phyloP scores from a whole-genome alignment of 1,140 invertebrate genomes.

The Drosophila erecta region DNA sequence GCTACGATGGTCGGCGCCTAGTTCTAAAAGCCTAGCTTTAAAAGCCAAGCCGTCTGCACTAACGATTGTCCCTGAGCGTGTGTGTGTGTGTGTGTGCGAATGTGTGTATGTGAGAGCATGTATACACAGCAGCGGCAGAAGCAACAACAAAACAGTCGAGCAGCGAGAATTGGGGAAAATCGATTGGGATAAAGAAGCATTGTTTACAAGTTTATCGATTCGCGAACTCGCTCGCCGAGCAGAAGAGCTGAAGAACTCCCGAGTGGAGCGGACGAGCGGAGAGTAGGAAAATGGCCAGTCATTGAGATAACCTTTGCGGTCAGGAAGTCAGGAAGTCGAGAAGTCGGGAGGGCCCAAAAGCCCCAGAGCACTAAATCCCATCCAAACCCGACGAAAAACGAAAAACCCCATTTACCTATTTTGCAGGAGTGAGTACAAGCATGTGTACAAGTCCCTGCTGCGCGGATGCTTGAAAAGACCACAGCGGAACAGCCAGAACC shows the following conservation, averaged over 20 bases:
- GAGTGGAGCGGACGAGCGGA: background rate
- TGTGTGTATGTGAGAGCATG: slow-evolving; percentile 41
- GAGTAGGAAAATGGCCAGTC: slow-evolving; percentile 2
- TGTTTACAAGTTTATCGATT: slow-evolving; percentile 81
- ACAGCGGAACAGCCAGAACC: slow-evolving; percentile 76
- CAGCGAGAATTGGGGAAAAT: slow-evolving; percentile 73
- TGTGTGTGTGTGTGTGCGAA: slow-evolving; percentile 15
- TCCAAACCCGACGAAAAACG: slow-evolving; percentile 17
- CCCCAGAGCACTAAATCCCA: background rate
- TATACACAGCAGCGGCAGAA: slow-evolving; percentile 63
- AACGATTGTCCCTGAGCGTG: slow-evolving; percentile 22
- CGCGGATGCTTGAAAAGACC: slow-evolving; percentile 79
- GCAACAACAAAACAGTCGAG: slow-evolving; percentile 56
- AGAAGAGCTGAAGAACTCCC: slow-evolving; percentile 14
- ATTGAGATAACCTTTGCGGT: slow-evolving; percentile 44
- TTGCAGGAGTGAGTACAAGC: slow-evolving; percentile 52
- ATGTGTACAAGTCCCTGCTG: slow-evolving; percentile 81
- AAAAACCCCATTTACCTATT: slow-evolving; percentile 17
- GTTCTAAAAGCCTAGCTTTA: background rate
- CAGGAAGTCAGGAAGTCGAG: slow-evolving; percentile 1
- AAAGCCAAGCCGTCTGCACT: slow-evolving; percentile 10
- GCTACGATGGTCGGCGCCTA: too few species aligned
- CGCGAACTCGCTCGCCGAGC: slow-evolving; percentile 13
- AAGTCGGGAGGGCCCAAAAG: background rate
- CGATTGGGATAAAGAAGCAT: slow-evolving; percentile 62